Percentiles rank a stretch among this genome's conserved stretches.
Conservation (phyloP, 2,888 invertebrate species). For the Eueremaeus valkanovi region DNA sequence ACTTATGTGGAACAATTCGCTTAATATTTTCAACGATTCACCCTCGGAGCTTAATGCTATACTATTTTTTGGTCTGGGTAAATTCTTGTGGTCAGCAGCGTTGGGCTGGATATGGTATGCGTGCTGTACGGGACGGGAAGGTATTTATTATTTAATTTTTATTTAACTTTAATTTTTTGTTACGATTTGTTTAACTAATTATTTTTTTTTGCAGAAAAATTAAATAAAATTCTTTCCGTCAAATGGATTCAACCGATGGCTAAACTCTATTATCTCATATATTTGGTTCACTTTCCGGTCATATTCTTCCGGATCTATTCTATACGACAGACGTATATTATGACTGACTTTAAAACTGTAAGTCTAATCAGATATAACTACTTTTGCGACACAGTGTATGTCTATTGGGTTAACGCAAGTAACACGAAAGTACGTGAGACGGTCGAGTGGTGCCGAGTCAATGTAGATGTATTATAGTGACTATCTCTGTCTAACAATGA, state of each 20-base stretch:
- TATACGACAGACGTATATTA: slow-evolving; percentile 21
- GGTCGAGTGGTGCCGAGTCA: no score
- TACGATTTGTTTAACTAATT: background rate
- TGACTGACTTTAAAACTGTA: slow-evolving; percentile 34
- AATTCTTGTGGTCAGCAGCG: slow-evolving; percentile 8
- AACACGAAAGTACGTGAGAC: background rate
- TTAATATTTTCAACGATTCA: slow-evolving; percentile 3
- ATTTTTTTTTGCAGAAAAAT: background rate
- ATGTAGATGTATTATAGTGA: no score
- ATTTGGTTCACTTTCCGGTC: slow-evolving; percentile 33
- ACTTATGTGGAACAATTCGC: slow-evolving; percentile 28
- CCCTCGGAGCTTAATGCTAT: slow-evolving; percentile 16
- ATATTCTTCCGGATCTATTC: slow-evolving; percentile 37
- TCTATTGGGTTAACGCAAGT: background rate
- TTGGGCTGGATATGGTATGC: slow-evolving; percentile 34
- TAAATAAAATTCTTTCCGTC: background rate
- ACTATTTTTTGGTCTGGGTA: slow-evolving; percentile 30
- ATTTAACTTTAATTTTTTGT: background rate
- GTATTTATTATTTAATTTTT: background rate
- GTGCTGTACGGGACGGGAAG: slow-evolving; percentile 1
- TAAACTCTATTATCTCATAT: slow-evolving; percentile 20
- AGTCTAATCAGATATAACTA: no score
- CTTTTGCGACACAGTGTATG: no score
- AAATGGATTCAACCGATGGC: slow-evolving; percentile 33
- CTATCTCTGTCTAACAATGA: no score